Evolutionary conservation across 35 echinoderm and acorn worm species (phyloP).

Genomic region (Stichopus chloronotus): DNA sequence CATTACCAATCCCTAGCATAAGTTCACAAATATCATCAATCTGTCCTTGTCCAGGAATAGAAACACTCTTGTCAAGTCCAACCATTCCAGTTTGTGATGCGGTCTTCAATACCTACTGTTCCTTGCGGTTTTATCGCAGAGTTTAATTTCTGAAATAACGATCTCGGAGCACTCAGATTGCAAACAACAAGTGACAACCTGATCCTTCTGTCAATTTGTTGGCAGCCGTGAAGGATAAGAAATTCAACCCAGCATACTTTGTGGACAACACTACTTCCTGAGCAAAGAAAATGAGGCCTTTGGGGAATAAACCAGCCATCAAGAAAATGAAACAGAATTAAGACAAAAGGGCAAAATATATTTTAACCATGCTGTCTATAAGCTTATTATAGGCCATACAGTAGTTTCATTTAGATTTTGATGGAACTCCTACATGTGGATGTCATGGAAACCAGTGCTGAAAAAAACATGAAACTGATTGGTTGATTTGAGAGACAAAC

Average conservation of each 20-base stretch:
- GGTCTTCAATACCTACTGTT: neutral
- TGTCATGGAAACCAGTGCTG: neutral
- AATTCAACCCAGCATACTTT: constrained; percentile 36
- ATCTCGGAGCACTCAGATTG: constrained; percentile 31
- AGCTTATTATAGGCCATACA: neutral
- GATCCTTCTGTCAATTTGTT: constrained; percentile 38
- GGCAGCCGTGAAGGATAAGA: constrained; percentile 14
- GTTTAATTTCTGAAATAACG: constrained; percentile 52
- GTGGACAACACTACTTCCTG: constrained; percentile 18
- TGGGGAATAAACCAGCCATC: constrained; percentile 29
- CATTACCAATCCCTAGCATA: neutral
- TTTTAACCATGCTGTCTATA: neutral
- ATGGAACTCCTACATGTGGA: neutral
- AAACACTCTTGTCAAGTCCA: neutral
- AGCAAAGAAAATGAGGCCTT: constrained; percentile 38
- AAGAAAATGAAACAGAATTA: neutral
- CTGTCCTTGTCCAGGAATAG: neutral
- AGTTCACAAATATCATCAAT: constrained; percentile 25
- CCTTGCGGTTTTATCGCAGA: neutral
- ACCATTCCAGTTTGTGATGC: neutral
- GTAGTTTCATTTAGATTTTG: neutral
- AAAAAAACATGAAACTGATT: neutral
- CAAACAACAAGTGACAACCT: constrained; percentile 55
- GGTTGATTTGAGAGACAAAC: neutral
- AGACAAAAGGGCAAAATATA: neutral